phyloP scores from a whole-genome alignment of 2,797 vertebrate genomes.

The Pterois miles region DNA sequence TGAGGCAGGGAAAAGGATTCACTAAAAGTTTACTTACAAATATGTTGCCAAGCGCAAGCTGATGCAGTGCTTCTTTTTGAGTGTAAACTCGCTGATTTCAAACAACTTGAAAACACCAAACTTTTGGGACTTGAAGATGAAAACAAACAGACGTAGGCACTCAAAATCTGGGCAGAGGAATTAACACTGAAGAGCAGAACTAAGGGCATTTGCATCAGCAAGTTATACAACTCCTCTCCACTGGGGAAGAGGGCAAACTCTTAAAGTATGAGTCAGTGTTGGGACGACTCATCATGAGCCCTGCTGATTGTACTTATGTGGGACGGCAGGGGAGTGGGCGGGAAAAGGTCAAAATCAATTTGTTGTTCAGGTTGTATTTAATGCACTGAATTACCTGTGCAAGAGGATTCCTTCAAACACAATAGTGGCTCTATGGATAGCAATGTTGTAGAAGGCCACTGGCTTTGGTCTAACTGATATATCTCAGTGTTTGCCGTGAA shows the following conservation, averaged over 20 bases:
- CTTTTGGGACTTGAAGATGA: conserved; percentile 2
- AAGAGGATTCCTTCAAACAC: background rate
- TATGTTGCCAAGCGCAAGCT: background rate
- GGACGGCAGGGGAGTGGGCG: conserved; percentile 27
- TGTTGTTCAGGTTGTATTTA: background rate
- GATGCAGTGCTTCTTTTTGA: background rate
- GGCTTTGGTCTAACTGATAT: background rate
- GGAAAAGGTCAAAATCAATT: conserved; percentile 12
- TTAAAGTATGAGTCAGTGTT: conserved; percentile 65
- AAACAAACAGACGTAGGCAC: background rate
- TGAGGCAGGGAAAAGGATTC: background rate
- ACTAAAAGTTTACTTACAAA: background rate
- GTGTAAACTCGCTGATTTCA: background rate
- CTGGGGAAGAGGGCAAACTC: conserved; percentile 18
- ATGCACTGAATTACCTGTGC: background rate
- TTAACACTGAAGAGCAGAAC: conserved; percentile 1
- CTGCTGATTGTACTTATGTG: conserved; percentile 37
- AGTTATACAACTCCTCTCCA: conserved; percentile 48
- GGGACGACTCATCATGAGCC: conserved; percentile 25
- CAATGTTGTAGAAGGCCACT: background rate
- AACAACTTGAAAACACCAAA: background rate
- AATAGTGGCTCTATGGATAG: background rate
- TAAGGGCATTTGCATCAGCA: conserved; percentile 16
- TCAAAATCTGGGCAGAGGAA: background rate
- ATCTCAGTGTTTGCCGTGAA: background rate